phyloP scores from a whole-genome alignment of 2,797 vertebrate genomes.

The Notolabrus celidotus region DNA sequence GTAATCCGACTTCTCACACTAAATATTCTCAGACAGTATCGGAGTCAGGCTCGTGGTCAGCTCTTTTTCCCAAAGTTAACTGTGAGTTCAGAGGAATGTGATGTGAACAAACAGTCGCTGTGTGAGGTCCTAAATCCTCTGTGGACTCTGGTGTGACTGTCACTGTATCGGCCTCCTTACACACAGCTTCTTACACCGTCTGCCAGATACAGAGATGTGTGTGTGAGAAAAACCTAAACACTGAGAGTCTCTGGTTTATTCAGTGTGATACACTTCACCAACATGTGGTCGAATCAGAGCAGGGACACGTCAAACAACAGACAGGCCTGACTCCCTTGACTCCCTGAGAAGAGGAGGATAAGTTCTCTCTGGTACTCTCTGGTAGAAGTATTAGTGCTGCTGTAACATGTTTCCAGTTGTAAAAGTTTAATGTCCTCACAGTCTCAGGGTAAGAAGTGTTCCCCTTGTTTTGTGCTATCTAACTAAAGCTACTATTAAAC shows the following conservation, averaged over 20 bases:
- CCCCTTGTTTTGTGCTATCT: too few species aligned
- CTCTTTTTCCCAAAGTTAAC: conserved; percentile 5
- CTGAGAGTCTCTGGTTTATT: conserved; percentile 12
- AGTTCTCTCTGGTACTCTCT: too few species aligned
- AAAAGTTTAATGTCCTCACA: too few species aligned
- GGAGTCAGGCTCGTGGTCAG: not conserved
- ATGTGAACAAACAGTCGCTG: conserved; percentile 18
- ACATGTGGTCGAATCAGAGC: not conserved
- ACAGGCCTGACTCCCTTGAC: not conserved
- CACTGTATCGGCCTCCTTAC: conserved; percentile 41
- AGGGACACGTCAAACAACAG: not conserved
- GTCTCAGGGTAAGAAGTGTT: too few species aligned
- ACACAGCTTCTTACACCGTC: conserved; percentile 14
- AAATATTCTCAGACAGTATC: not conserved
- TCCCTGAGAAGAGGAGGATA: too few species aligned
- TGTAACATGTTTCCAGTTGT: too few species aligned
- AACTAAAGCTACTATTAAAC: too few species aligned
- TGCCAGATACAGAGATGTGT: conserved; percentile 6
- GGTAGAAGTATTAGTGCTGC: too few species aligned
- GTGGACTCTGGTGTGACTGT: conserved; percentile 19
- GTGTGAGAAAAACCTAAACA: not conserved
- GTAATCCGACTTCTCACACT: not conserved
- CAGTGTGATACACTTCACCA: too few species aligned
- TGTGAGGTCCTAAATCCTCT: conserved; percentile 56
- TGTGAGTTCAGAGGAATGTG: conserved; percentile 36